Conservation (phyloP, 1,140 invertebrate species). For the Polyergus mexicanus region DNA sequence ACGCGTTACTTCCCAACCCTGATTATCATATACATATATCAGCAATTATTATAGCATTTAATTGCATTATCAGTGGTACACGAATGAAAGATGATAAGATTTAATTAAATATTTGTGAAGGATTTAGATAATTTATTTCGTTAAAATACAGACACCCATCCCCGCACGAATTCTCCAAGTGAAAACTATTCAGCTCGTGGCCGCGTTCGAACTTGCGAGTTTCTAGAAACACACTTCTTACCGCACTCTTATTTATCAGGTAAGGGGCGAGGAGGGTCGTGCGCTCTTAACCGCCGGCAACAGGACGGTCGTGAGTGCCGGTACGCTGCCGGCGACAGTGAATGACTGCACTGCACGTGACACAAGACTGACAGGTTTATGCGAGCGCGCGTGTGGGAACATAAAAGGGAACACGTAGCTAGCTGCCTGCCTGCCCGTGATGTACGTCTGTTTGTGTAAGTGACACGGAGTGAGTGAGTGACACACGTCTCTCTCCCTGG, state of each 20-base stretch:
- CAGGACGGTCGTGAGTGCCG: slow-evolving; percentile 79
- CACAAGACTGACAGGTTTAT: slow-evolving; percentile 87
- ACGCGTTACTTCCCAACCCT: no score
- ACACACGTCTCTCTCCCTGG: slow-evolving; percentile 79
- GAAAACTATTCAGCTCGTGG: not conserved
- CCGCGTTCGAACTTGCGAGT: slow-evolving; percentile 37
- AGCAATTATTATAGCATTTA: not conserved
- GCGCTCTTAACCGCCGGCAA: slow-evolving; percentile 70
- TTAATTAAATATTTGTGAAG: not conserved
- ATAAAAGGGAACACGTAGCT: slow-evolving; percentile 86
- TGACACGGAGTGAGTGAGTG: slow-evolving; percentile 85
- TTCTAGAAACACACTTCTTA: slow-evolving; percentile 65
- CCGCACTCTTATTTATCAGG: slow-evolving; percentile 65
- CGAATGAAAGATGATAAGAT: not conserved
- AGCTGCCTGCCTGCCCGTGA: slow-evolving; percentile 82
- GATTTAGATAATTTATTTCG: not conserved
- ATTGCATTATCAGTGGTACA: not conserved
- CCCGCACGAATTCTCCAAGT: not conserved
- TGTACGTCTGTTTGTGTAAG: slow-evolving; percentile 87
- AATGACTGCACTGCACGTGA: slow-evolving; percentile 86
- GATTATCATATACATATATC: no score
- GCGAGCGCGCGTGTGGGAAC: slow-evolving; percentile 85
- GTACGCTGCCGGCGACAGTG: slow-evolving; percentile 84
- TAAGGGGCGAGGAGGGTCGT: slow-evolving; percentile 40
- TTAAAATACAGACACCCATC: not conserved